Percentiles rank a stretch among this genome's conserved stretches.
These are phyloP conservation scores for Eumacrocentrus americanus DNA, from an alignment of 2,888 invertebrate species.

Conservation along the genomic window DNA sequence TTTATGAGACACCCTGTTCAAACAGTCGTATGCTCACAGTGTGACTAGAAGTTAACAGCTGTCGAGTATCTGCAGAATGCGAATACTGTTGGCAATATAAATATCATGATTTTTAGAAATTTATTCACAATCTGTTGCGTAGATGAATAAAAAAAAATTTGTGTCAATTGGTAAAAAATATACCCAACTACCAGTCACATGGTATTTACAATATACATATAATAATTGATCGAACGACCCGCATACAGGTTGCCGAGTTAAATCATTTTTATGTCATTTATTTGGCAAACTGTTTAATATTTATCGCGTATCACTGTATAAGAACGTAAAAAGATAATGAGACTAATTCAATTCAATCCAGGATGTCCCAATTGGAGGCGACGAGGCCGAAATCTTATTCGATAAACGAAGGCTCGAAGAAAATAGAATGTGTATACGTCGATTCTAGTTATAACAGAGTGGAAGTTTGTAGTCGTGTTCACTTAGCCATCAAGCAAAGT, in stretches of 20 bases:
- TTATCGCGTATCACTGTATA: no score
- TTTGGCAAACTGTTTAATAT: no score
- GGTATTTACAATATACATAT: background rate
- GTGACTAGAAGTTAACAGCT: conserved; percentile 25
- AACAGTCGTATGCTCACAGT: conserved; percentile 9
- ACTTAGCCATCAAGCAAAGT: background rate
- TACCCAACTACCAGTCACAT: background rate
- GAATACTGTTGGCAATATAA: background rate
- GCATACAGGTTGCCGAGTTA: background rate
- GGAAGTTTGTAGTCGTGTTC: background rate
- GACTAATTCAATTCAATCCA: background rate
- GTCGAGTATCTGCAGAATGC: conserved; percentile 7
- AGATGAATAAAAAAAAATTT: background rate
- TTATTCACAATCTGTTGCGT: background rate
- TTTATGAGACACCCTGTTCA: conserved; percentile 14
- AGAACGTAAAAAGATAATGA: background rate
- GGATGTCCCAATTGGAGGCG: background rate
- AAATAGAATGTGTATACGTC: background rate
- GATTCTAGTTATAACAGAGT: background rate
- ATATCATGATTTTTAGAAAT: background rate
- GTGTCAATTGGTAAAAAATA: background rate
- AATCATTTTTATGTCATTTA: no score
- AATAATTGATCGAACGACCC: background rate
- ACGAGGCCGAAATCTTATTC: background rate
- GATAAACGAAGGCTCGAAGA: background rate